These are phyloP conservation scores for Agrotis ipsilon DNA, from an alignment of 2,888 invertebrate genomes.

Conservation along the genomic window DNA sequence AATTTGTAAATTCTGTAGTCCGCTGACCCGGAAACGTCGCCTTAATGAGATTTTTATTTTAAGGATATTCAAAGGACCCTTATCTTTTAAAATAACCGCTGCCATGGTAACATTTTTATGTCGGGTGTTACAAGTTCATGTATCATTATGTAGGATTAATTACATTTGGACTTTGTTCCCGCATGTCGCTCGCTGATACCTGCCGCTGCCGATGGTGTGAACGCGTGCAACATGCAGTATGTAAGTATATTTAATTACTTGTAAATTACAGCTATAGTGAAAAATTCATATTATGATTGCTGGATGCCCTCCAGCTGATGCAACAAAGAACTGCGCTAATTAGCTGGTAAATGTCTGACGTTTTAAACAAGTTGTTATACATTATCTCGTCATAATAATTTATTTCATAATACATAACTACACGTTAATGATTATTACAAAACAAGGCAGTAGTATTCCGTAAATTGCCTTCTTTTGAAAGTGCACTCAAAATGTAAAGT, in stretches of 20 bases:
- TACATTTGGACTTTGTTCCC: constrained; percentile 71
- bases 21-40: constrained; percentile 86
- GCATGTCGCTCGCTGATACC: constrained; percentile 72
- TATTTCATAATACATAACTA: constrained; percentile 17
- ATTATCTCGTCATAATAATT: constrained; percentile 37
- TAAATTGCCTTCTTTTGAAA: background rate
- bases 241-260: constrained; percentile 80
- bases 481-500: background rate
- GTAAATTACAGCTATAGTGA: constrained; percentile 65
- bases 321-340: constrained; percentile 70
- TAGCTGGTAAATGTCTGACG: constrained; percentile 62
- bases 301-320: constrained; percentile 61
- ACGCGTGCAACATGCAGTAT: constrained; percentile 77
- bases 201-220: constrained; percentile 66
- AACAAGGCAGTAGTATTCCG: background rate
- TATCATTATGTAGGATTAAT: constrained; percentile 63
- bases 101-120: constrained; percentile 63
- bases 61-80: constrained; percentile 76
- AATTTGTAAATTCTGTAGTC: constrained; percentile 88
- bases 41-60: constrained; percentile 83
- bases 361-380: constrained; percentile 68
- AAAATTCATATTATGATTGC: constrained; percentile 61
- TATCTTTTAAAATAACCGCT: constrained; percentile 67
- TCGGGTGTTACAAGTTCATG: constrained; percentile 57
- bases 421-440: background rate